These are phyloP conservation scores for Autographa gamma DNA, from an alignment of 2,888 invertebrate species.

Conservation along the genomic window DNA sequence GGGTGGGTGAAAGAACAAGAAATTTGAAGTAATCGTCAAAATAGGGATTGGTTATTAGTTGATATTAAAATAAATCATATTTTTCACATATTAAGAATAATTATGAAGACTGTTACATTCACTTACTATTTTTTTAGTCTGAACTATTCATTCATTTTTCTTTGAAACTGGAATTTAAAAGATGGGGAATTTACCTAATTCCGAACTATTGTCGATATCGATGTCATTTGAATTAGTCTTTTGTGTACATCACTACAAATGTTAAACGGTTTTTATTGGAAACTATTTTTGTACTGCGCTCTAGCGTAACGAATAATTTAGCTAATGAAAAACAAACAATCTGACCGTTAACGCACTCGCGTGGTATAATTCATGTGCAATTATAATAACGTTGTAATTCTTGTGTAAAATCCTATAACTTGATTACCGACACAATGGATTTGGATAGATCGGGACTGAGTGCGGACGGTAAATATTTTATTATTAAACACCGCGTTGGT, in stretches of 20 bases:
- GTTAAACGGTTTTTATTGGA: conserved; percentile 70
- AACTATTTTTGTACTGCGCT: conserved; percentile 75
- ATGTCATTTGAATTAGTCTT: conserved; percentile 34
- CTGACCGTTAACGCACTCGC: conserved; percentile 66
- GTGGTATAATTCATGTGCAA: conserved; percentile 59
- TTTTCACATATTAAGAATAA: too few species aligned
- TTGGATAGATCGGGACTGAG: conserved; percentile 73
- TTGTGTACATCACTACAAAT: conserved; percentile 39
- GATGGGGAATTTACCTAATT: not conserved
- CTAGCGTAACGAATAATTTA: conserved; percentile 75
- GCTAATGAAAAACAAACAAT: conserved; percentile 78
- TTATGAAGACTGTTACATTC: too few species aligned
- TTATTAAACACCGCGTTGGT: conserved; percentile 77
- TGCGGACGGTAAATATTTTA: conserved; percentile 76
- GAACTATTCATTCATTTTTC: too few species aligned
- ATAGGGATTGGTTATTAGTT: too few species aligned
- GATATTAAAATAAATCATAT: too few species aligned
- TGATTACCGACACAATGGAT: conserved; percentile 70
- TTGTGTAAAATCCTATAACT: conserved; percentile 37
- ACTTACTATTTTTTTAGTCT: too few species aligned
- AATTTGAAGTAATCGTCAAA: too few species aligned
- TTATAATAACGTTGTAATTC: conserved; percentile 39
- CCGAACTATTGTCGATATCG: conserved; percentile 38
- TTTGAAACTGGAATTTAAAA: too few species aligned
- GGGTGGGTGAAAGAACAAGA: too few species aligned